Conservation (phyloP, 2,113 vertebrate genomes). For the Helogale parvula region DNA sequence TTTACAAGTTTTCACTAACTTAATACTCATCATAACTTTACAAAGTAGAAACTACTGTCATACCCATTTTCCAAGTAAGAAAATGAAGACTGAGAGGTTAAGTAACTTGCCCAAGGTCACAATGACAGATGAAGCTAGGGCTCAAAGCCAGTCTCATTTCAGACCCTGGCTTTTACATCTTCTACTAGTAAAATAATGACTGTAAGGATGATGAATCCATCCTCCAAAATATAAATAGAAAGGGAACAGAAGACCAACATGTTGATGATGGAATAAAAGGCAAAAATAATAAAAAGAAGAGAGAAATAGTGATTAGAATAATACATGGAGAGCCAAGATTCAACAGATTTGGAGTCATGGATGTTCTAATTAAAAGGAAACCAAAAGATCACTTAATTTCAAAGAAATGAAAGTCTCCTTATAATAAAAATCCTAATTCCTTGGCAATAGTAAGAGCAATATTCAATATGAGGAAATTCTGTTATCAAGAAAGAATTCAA, state of each 20-base stretch:
- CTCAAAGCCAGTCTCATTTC: slow-evolving; percentile 13
- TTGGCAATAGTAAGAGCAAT: neutral
- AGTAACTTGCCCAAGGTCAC: slow-evolving; percentile 1
- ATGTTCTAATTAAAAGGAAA: slow-evolving; percentile 17
- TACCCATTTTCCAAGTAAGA: slow-evolving; percentile 12
- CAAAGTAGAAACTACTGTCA: neutral
- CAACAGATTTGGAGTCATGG: neutral
- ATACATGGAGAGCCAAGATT: neutral
- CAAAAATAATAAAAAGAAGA: neutral
- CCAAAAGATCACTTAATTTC: neutral
- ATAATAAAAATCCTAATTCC: slow-evolving; percentile 23
- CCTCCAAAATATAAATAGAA: slow-evolving; percentile 15
- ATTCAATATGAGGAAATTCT: slow-evolving; percentile 23
- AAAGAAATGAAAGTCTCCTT: slow-evolving; percentile 10
- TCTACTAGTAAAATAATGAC: neutral
- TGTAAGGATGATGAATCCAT: slow-evolving; percentile 2
- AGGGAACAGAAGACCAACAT: neutral
- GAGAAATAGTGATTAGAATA: neutral
- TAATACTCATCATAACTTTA: slow-evolving; percentile 14
- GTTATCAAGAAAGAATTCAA: slow-evolving; percentile 31
- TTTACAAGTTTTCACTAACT: neutral
- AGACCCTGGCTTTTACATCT: slow-evolving; percentile 35
- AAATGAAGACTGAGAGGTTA: slow-evolving; percentile 26
- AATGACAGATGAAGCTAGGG: neutral
- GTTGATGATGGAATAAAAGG: neutral